These are phyloP conservation scores for Myiozetetes cayanensis DNA, from an alignment of 2,113 vertebrate species.

Conservation along the genomic window DNA sequence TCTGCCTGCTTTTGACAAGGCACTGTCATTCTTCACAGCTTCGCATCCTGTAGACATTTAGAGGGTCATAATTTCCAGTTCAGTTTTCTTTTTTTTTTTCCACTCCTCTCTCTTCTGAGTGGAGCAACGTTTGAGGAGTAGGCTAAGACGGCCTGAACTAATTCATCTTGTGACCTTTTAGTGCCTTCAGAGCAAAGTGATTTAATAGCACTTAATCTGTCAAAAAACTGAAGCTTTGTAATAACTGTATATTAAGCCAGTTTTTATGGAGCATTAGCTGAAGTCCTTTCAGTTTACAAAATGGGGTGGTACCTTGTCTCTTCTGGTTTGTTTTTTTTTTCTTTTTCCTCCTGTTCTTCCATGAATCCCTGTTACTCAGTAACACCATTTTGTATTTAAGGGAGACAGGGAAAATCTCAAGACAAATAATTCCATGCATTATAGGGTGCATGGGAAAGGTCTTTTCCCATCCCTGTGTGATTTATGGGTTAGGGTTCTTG, in stretches of 20 bases:
- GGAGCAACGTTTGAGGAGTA: slow-evolving; percentile 56
- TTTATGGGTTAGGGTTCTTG: not conserved
- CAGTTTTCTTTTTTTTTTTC: slow-evolving; percentile 69
- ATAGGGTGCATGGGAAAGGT: not conserved
- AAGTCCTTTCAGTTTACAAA: slow-evolving; percentile 74
- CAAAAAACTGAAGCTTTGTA: slow-evolving; percentile 80
- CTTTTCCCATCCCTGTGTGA: not conserved
- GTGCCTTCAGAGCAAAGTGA: slow-evolving; percentile 78
- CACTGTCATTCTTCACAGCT: slow-evolving; percentile 70
- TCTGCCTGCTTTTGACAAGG: slow-evolving; percentile 72
- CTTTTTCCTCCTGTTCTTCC: not conserved
- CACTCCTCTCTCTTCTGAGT: slow-evolving; percentile 44
- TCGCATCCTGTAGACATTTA: slow-evolving; percentile 75
- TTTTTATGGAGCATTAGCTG: slow-evolving; percentile 78
- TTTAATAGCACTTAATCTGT: slow-evolving; percentile 86
- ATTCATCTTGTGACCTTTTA: slow-evolving; percentile 83
- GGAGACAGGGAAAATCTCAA: not conserved
- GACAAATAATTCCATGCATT: not conserved
- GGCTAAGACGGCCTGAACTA: slow-evolving; percentile 74
- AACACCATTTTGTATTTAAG: not conserved
- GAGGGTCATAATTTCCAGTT: slow-evolving; percentile 74
- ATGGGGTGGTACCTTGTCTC: not conserved
- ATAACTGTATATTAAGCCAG: slow-evolving; percentile 80
- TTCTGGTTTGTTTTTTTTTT: not conserved
- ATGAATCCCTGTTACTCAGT: not conserved